Evolutionary conservation across 1,140 invertebrate genomes (phyloP), one percentile per base, ranked within the genome.

Genomic region (Aphis craccivora): DNA sequence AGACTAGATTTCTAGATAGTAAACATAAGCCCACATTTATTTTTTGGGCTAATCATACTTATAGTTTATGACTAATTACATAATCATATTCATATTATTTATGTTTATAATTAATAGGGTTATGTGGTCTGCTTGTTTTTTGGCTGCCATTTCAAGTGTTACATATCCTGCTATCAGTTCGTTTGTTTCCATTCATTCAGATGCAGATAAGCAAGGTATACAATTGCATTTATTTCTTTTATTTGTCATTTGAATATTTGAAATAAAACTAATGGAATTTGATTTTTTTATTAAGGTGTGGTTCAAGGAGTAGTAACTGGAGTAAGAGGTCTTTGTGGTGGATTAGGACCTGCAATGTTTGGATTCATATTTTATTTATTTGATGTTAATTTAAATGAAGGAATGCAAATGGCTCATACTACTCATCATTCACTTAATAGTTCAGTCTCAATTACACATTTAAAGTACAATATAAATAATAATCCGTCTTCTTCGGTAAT

Each of bases 141-240:
- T 99, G 93, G 99, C 99, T 81, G 98, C 99, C 25, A 96, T 99
- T 93, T 99, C 98, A 94, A 98, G 97, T 94, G 97, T 99, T 94
- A 99, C 99, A 2, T 99, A 99, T 96, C 99, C 99, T 89, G 98
- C 99, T n/a, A 99, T 99, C 95, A 99, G 98, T 95, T 98, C 99
- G 60, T 99, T 99, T 96, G 98, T 99, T 67, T 99, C 99, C 25
- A 98, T 99, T 94, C 99, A 99, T 96, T 98, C 99, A 93, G 97
- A 99, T 95, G 97, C 98, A 55, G 99, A 99, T 95, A 97, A 99
- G 95, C 99, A 99, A 96, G 99, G 97, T 96, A 95, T 87, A 86
- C 8, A 25, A 40, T 20, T 35, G 18, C 53, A 18, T 14, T 51
- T 51, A 51, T 51, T 53, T 87, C 5, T 88, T 48, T 60, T 37